Percentiles rank a stretch among this genome's conserved stretches.
Conservation (phyloP, 2,797 vertebrate genomes). For the Acanthornis magna region DNA sequence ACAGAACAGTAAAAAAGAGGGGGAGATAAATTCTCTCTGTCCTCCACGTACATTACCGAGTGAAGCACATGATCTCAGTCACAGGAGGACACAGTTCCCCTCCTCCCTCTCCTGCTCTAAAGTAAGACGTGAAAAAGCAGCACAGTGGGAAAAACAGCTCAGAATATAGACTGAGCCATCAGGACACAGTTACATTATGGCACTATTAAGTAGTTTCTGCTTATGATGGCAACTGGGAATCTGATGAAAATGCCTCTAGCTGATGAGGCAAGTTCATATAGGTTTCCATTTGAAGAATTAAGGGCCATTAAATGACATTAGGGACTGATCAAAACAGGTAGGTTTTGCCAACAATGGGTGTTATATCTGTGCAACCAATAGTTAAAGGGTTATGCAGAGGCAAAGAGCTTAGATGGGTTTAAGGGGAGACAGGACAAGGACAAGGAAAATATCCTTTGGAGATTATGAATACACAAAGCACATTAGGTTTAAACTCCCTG, state of each 20-base stretch:
- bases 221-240: background rate
- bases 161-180: background rate
- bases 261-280: background rate
- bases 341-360: background rate
- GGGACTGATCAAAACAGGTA: background rate
- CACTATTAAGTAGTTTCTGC: background rate
- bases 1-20: background rate
- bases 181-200: background rate
- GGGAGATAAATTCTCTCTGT: background rate
- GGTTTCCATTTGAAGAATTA: background rate
- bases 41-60: background rate
- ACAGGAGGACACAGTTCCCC: background rate
- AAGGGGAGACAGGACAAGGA: background rate
- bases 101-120: background rate
- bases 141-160: background rate
- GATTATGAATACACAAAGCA: background rate
- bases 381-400: background rate
- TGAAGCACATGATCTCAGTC: background rate
- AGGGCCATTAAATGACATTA: background rate
- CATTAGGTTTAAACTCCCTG: background rate
- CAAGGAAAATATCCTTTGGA: background rate
- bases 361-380: background rate
- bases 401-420: background rate
- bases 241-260: background rate
- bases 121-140: background rate